Conservation (phyloP, 2,888 invertebrate species). For the Sclerodermus sp. region DNA sequence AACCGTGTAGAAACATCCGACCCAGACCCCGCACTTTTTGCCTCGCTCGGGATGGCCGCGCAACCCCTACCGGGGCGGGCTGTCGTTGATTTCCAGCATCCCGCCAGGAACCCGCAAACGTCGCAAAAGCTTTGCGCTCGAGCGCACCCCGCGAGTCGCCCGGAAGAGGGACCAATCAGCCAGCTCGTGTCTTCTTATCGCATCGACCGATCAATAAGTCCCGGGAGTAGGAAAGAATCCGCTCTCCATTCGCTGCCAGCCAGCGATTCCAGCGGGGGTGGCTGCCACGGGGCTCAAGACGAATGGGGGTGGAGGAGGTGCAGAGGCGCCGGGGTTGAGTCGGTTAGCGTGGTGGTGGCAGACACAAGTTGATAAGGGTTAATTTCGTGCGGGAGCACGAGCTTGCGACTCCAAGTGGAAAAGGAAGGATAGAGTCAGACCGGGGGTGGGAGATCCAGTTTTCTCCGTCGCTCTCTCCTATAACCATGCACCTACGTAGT, state of each 20-base stretch:
- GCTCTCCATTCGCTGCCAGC: conserved; percentile 45
- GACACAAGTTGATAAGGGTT: conserved; percentile 58
- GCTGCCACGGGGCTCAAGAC: conserved; percentile 22
- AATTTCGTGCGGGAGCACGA: conserved; percentile 57
- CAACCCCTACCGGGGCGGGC: neutral
- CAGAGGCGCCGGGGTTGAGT: conserved; percentile 3
- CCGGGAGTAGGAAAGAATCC: conserved; percentile 52
- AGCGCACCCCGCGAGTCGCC: conserved; percentile 22
- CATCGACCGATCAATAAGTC: conserved; percentile 52
- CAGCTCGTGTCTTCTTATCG: conserved; percentile 54
- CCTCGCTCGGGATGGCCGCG: neutral
- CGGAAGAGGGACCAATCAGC: conserved; percentile 49
- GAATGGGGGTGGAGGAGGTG: conserved; percentile 17
- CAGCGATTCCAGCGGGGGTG: conserved; percentile 33
- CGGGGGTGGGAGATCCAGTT: too few species aligned
- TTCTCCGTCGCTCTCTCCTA: too few species aligned
- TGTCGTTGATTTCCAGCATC: neutral
- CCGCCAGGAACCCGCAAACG: neutral
- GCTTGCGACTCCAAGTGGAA: too few species aligned
- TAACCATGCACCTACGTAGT: too few species aligned
- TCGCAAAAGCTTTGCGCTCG: neutral
- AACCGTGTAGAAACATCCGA: neutral
- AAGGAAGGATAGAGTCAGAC: too few species aligned
- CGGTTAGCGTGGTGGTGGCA: conserved; percentile 15
- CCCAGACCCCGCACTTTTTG: neutral